These are phyloP conservation scores for Palythoa grandiflora DNA, from an alignment of 92 coral and sea anemone species.

Conservation along the genomic window DNA sequence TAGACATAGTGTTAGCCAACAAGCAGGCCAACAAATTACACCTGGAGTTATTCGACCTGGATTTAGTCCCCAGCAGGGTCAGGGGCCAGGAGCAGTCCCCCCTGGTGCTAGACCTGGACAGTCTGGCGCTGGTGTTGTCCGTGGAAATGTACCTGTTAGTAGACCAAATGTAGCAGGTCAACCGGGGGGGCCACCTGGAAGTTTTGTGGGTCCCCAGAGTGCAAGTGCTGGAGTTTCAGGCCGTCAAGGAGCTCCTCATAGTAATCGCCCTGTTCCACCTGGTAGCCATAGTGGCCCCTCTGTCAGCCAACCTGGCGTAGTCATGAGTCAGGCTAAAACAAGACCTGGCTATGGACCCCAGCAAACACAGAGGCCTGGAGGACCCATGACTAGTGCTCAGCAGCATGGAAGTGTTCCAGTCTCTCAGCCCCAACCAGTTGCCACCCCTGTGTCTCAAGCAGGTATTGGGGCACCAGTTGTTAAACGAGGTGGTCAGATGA, in stretches of 20 bases:
- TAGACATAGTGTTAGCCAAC: constrained; percentile 18
- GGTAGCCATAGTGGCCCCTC: constrained; percentile 30
- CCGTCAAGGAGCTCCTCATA: constrained; percentile 10
- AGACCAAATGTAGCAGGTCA: constrained; percentile 15
- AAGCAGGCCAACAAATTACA: constrained; percentile 17
- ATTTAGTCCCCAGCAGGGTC: constrained; percentile 13
- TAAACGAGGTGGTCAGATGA: constrained; percentile 32
- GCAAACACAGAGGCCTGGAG: constrained; percentile 31
- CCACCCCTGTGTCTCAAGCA: constrained; percentile 28
- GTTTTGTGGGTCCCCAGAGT: constrained; percentile 10
- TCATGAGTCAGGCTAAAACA: constrained; percentile 15
- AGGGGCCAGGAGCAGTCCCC: not conserved
- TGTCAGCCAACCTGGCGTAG: constrained; percentile 30
- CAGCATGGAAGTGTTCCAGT: constrained; percentile 16
- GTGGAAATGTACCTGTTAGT: constrained; percentile 35
- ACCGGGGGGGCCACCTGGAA: constrained; percentile 34
- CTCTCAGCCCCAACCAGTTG: constrained; percentile 15
- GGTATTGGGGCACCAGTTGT: constrained; percentile 34
- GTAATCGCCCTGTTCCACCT: constrained; percentile 12
- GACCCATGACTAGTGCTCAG: constrained; percentile 18
- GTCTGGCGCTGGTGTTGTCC: constrained; percentile 15
- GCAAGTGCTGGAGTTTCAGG: constrained; percentile 23
- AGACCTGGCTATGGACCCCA: constrained; percentile 19
- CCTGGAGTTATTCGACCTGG: constrained; percentile 24
- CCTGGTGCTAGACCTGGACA: constrained; percentile 10